Evolutionary conservation across 2,797 vertebrate species (phyloP), one percentile per base, ranked within the genome.

Genomic region (Molossus molossus): DNA sequence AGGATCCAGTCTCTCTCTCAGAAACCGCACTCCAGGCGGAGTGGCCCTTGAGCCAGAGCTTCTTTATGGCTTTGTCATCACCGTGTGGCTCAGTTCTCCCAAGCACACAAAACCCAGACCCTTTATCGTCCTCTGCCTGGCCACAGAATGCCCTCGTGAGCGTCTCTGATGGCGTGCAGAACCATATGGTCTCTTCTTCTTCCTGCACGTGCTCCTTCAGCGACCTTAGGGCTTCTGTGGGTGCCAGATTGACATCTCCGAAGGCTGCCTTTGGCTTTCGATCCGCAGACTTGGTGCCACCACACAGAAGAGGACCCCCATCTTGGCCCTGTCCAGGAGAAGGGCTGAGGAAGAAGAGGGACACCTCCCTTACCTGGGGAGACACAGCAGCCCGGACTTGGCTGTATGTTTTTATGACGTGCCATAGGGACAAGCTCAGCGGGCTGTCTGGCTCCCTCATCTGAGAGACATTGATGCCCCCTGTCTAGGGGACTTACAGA

Each of bases 1-100:
- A 64, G 92, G 88, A 96, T 94, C 84, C 87, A 96, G 91, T 60
- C 92, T 97, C 69, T 88, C 58, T 87, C 79, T 91, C 92, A 93
- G 94, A 97, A 92, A 87, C 23, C 55, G 33, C 62, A 13, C 96
- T 84, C 50, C 67, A 81, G 96, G 72, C 96, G 65, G 33, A 87
- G 48, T 15, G 64, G 57, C n/a, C 33, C 75, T 57, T 25, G 13
- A 76, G 89, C 48, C 64, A 91, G 93, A 58, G 37, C 64, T 96
- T 55, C 62, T 94, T 97, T 83, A 53, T 53, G 79, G 83, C 62
- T 97, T 90, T 87, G 81, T 85, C 97, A 91, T 40, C 94, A 82
- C 29, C 45, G 13, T 21, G 90, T 27, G 85, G 18, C 13, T 93
- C 95, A 88, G 67, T 58, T 14, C 15, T 53, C 87, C 87, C 84